Conservation (phyloP, 2,888 invertebrate genomes). For the Griposia aprilina region DNA sequence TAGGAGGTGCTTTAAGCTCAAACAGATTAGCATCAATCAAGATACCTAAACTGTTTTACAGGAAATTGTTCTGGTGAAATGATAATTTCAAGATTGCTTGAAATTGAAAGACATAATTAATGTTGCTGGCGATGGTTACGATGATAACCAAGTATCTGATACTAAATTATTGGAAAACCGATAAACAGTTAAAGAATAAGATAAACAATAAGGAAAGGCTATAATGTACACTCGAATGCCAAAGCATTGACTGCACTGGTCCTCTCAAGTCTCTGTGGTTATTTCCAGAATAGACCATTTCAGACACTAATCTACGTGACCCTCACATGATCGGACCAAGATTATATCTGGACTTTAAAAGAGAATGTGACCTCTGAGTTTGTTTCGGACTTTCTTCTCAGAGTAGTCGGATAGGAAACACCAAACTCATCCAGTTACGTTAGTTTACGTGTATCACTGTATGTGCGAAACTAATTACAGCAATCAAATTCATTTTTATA, state of each 20-base stretch:
- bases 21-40: slow-evolving; percentile 22
- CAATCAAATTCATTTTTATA: background rate
- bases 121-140: background rate
- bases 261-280: background rate
- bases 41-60: slow-evolving; percentile 5
- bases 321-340: background rate
- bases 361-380: background rate
- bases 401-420: background rate
- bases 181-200: background rate
- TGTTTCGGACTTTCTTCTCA: background rate
- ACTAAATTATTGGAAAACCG: background rate
- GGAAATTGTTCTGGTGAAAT: background rate
- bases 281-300: background rate
- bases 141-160: background rate
- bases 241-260: too few relatives aligned
- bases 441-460: background rate
- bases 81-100: slow-evolving; percentile 1
- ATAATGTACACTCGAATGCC: background rate
- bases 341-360: background rate
- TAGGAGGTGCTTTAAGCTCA: slow-evolving; percentile 25
- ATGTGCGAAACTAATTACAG: background rate
- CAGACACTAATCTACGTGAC: background rate
- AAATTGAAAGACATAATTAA: background rate
- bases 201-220: background rate
- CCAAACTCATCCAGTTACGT: background rate